These are phyloP conservation scores for Calameuta filiformis DNA, from an alignment of 2,888 invertebrate genomes.

Conservation along the genomic window DNA sequence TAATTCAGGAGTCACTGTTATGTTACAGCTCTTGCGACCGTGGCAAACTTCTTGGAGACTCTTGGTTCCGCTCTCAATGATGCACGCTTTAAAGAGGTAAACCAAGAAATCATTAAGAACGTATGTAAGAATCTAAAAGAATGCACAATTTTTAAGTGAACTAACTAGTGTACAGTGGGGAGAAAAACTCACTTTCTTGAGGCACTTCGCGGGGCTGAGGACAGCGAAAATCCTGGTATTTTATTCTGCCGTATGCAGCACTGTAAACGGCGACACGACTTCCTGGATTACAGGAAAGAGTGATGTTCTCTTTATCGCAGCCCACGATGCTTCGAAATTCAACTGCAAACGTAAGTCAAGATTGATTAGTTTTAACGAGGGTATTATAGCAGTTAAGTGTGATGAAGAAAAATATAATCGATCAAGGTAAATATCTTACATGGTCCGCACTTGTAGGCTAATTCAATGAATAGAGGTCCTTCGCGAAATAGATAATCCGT, in stretches of 20 bases:
- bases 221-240: constrained; percentile 66
- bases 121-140: neutral
- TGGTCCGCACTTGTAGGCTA: constrained; percentile 93
- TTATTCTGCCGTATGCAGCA: constrained; percentile 87
- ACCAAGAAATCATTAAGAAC: neutral
- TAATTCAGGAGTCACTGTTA: constrained; percentile 14
- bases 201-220: constrained; percentile 2
- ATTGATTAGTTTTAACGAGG: neutral
- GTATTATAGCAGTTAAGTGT: no score
- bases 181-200: neutral
- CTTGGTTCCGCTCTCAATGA: constrained; percentile 16
- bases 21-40: constrained; percentile 15
- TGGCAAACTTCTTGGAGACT: constrained; percentile 15
- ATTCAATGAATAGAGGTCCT: constrained; percentile 83
- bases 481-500: constrained; percentile 74
- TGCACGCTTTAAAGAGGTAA: constrained; percentile 11
- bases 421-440: constrained; percentile 72
- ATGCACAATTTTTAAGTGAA: no score
- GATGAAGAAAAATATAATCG: neutral
- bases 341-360: constrained; percentile 70
- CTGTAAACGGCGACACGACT: constrained; percentile 89
- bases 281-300: constrained; percentile 85
- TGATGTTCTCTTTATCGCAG: constrained; percentile 87
- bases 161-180: no score
- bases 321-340: constrained; percentile 90